Base-by-base conservation (phyloP, 2,113 vertebrate genomes). In the Hemichromis elongatus region DNA sequence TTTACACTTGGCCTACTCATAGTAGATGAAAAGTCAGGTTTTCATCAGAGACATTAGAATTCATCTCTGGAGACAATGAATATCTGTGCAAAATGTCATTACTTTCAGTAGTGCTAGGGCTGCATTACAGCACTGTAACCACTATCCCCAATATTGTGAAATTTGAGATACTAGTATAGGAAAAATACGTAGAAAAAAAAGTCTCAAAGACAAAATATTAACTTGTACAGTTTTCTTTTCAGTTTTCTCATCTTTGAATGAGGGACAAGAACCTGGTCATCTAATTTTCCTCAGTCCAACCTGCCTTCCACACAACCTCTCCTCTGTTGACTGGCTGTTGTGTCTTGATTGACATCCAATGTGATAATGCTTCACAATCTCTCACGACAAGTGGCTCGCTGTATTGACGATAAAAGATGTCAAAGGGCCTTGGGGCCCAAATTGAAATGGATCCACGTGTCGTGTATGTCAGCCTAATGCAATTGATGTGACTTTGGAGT, bases 341-440 rank as follows among this genome's bases (percentile, higher is more conserved):
- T 90, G 86, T 85, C 53, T 53, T 89, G 82, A 83, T n/a, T 83
- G 89, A 88, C 88, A 89, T 85, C 84, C 59, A 66, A 37, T 59
- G 86, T 59, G 55, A 59, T 86, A 70, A 89, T 59, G 84, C 63
- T 61, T 63, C 80, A 66, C 54, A 73, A 24, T 80, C 78, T 84
- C 68, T 37, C 75, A 30, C 35, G 79, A 90, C 86, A 87, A 90
- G 89, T 82, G 66, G 19, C 61, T 84, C 79, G 79, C 80, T 77
- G 57, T 83, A 84, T 81, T 79, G 45, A 86, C 59, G 42, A 80
- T 61, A 50, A 79, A 79, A 45, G 47, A 83, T 75, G 87, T 84
- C 89, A 82, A 88, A 86, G 63, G 87, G 59, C 73, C 88, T 83
- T 13, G 53, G 21, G 75, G 84, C 45, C 70, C 68, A 83, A 91